A percentile compares a stretch with the other conserved stretches of the same genome.
Conservation (phyloP, 2,797 vertebrate species). For the Sebastolobus altivelis region DNA sequence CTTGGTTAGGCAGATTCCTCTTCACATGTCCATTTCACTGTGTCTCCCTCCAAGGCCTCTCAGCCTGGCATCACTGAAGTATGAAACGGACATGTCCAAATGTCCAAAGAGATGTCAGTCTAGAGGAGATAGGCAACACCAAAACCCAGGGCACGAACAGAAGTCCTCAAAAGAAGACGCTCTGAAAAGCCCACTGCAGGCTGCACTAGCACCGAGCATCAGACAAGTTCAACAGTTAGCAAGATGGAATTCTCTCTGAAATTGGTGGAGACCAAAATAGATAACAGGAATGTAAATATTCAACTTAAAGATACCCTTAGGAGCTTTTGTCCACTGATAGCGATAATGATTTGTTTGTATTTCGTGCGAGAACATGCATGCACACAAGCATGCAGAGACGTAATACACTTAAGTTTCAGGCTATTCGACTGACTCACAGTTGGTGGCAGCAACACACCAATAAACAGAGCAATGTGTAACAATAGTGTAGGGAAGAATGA, state of each 20-base stretch:
- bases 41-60: slow-evolving; percentile 19
- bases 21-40: slow-evolving; percentile 26
- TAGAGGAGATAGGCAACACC: background rate
- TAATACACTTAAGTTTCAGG: background rate
- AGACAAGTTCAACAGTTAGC: background rate
- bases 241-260: background rate
- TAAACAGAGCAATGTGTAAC: background rate
- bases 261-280: background rate
- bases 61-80: slow-evolving; percentile 13
- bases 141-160: background rate
- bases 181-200: background rate
- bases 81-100: slow-evolving; percentile 25
- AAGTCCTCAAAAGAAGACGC: background rate
- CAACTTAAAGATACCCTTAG: background rate
- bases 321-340: too few relatives aligned
- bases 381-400: background rate
- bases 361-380: background rate
- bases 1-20: slow-evolving; percentile 31
- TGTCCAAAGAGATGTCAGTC: slow-evolving; percentile 15
- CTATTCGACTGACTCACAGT: background rate
- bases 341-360: background rate
- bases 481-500: background rate
- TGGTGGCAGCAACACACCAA: background rate
- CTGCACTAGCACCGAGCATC: background rate
- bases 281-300: background rate